phyloP scores from a whole-genome alignment of 2,888 invertebrate genomes.

The Tachina lurida region DNA sequence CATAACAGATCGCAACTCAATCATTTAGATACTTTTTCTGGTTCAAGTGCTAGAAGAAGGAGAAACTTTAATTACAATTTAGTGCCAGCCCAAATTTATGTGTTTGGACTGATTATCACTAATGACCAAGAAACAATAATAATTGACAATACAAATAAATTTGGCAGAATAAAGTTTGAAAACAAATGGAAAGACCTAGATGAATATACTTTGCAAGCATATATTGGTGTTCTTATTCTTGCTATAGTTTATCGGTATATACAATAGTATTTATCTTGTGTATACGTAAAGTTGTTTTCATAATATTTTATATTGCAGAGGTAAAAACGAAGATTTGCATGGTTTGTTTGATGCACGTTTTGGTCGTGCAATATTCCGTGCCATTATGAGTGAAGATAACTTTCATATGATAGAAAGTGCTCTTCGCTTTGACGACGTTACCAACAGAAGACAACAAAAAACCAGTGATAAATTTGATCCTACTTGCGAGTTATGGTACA shows the following conservation, averaged over 20 bases:
- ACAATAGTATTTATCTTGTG: background rate
- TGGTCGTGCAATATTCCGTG: background rate
- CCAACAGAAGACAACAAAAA: background rate
- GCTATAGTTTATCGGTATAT: background rate
- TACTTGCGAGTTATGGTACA: background rate
- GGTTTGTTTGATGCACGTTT: background rate
- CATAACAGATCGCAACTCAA: no score
- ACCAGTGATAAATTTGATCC: background rate
- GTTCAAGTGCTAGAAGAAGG: no score
- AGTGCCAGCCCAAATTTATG: no score
- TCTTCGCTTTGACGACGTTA: background rate
- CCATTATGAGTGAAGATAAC: background rate
- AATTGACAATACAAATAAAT: no score
- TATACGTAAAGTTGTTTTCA: background rate
- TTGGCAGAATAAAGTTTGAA: no score
- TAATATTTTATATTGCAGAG: background rate
- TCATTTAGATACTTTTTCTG: no score
- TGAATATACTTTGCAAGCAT: background rate
- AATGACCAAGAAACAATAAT: no score
- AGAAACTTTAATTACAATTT: no score
- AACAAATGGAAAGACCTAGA: no score
- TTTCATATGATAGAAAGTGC: background rate
- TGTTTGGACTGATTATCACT: no score
- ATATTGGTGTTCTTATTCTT: slow-evolving; percentile 3
- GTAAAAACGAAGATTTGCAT: background rate